phyloP scores from a whole-genome alignment of 2,888 invertebrate genomes.

The Tethea ocularis region DNA sequence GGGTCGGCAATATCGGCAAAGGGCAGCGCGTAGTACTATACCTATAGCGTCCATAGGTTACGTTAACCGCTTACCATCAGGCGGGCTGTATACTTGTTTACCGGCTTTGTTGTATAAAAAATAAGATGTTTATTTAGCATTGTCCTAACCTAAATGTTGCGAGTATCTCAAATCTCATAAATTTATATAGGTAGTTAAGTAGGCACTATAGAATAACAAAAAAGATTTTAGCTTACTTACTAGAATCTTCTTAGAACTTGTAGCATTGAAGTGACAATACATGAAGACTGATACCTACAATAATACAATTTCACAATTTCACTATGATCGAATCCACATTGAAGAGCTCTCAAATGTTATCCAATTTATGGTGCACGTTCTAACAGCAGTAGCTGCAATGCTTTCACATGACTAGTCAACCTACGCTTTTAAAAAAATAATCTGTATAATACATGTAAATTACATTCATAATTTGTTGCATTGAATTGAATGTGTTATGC shows the following conservation, averaged over 20 bases:
- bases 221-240: not conserved
- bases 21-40: too few relatives aligned
- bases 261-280: not conserved
- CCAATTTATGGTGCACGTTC: slow-evolving; percentile 17
- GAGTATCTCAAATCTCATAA: too few relatives aligned
- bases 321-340: slow-evolving; percentile 9
- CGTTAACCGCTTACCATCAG: too few relatives aligned
- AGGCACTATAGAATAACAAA: too few relatives aligned
- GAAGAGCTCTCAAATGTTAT: slow-evolving; percentile 9
- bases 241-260: not conserved
- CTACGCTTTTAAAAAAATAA: not conserved
- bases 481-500: not conserved
- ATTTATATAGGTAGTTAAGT: too few relatives aligned
- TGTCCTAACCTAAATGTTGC: too few relatives aligned
- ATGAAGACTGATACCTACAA: slow-evolving; percentile 3
- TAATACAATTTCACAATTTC: not conserved
- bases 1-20: too few relatives aligned
- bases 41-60: too few relatives aligned
- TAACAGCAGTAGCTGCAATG: slow-evolving; percentile 7
- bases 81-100: too few relatives aligned
- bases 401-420: not conserved
- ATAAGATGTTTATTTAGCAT: too few relatives aligned
- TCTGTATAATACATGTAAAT: not conserved
- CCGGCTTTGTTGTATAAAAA: too few relatives aligned
- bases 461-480: not conserved